Conservation (phyloP, 2,797 vertebrate genomes). For the Oreortyx pictus region DNA sequence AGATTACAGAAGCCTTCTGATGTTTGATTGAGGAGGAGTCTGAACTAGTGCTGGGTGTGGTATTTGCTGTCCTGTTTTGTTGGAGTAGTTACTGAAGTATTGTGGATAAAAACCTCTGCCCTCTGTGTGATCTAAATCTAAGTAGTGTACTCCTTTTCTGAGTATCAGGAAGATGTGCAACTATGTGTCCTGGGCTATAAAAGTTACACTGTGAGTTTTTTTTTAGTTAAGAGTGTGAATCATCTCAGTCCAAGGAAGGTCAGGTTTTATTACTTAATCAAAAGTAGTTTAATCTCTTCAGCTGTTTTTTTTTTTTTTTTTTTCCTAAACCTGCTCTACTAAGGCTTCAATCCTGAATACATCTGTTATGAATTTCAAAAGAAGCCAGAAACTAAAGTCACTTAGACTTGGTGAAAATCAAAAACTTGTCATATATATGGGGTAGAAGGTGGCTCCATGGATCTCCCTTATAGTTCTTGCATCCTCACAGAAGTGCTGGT, state of each 20-base stretch:
- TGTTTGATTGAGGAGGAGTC: background rate
- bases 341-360: background rate
- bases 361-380: background rate
- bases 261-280: background rate
- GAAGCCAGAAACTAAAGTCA: background rate
- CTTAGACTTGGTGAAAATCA: background rate
- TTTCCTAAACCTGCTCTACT: background rate
- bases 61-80: accelerated
- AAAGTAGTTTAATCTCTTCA: background rate
- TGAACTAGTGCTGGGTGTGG: background rate
- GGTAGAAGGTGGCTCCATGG: background rate
- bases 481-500: background rate
- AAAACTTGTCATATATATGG: background rate
- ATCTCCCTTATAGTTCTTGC: background rate
- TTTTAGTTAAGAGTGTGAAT: background rate
- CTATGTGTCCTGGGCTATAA: background rate
- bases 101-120: background rate
- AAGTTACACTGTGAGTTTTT: background rate
- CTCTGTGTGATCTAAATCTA: background rate
- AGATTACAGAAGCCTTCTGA: background rate
- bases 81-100: background rate
- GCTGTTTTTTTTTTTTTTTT: background rate
- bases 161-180: background rate
- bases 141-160: background rate
- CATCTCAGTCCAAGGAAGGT: background rate